A percentile compares a stretch with the other conserved stretches of the same genome.
These are phyloP conservation scores for Drosophila paulistorum DNA, from an alignment of 1,140 invertebrate species.

Conservation along the genomic window DNA sequence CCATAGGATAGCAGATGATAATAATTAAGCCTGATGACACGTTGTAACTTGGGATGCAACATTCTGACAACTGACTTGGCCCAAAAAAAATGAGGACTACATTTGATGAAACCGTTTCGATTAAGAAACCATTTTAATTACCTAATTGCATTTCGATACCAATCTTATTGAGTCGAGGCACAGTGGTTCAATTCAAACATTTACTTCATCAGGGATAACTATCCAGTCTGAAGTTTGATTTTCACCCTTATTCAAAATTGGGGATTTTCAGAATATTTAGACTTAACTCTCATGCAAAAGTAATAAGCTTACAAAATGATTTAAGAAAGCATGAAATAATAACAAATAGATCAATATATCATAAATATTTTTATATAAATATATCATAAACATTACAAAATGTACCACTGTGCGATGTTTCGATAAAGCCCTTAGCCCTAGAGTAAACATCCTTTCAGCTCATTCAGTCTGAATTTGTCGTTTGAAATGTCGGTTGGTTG, in stretches of 20 bases:
- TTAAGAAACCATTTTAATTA: constrained; percentile 16
- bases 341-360: no score
- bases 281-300: no score
- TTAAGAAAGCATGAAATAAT: no score
- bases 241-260: no score
- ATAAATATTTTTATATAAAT: no score
- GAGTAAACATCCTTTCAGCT: background rate
- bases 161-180: background rate
- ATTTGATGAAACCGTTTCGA: background rate
- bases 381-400: no score
- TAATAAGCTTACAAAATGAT: no score
- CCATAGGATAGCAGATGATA: constrained; percentile 42
- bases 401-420: background rate
- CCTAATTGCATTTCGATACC: background rate
- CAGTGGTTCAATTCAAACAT: no score
- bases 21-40: constrained; percentile 39
- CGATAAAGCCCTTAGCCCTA: background rate
- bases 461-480: constrained; percentile 9
- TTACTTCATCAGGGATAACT: no score
- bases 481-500: constrained; percentile 14
- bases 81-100: no score
- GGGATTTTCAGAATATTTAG: no score
- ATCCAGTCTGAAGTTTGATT: no score
- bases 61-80: constrained; percentile 22
- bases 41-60: constrained; percentile 46